Evolutionary conservation across 1,140 invertebrate genomes (phyloP), one percentile per base, ranked within the genome.

Genomic region (Bombus affinis): DNA sequence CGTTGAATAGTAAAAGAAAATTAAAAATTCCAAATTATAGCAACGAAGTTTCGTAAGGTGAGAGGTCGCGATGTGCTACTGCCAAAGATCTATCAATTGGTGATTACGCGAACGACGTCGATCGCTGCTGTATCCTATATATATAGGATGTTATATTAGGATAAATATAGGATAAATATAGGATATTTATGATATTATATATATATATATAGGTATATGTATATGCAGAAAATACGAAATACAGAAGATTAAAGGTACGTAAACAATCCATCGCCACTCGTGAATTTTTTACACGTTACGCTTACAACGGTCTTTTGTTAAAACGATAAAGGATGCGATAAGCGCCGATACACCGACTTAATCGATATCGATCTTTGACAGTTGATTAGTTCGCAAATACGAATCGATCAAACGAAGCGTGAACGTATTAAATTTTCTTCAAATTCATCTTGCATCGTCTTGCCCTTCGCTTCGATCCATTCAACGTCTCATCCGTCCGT

Each of bases 11-110:
- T 37, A 39, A 1, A 70, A 3, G 22, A 37, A 5, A 39, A 22
- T 0, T 10, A 5, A 4, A 2, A 13, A 28, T 3, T 3, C 0
- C 1, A 68, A 37, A 28, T 39, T 37, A 39, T 0, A 39, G 1
- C 68, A 12, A 71, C 9, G 4, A 71, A 70, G 2, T 70, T 70
- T 39, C 5, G 37, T 39, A 39, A 12, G 22, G 3, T 68, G 32
- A 37, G 22, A 68, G 35, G 4, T 37, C 66, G 8, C 35, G 18
- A 66, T 15, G 32, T 35, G 47, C 47, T 0, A 3, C 12, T 10
- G 3, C 18, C 22, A 32, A 10, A 35, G 35, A 68, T 37, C 35
- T 9, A 4, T 6, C n/a, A 32, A 5, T 3, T 8, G n/a, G 6
- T 18, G 65, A 37, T 68, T 37, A 25, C 18, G 66, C 8, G 9